Base-by-base conservation (phyloP, 2,797 vertebrate genomes). In the Denticeps clupeoides region DNA sequence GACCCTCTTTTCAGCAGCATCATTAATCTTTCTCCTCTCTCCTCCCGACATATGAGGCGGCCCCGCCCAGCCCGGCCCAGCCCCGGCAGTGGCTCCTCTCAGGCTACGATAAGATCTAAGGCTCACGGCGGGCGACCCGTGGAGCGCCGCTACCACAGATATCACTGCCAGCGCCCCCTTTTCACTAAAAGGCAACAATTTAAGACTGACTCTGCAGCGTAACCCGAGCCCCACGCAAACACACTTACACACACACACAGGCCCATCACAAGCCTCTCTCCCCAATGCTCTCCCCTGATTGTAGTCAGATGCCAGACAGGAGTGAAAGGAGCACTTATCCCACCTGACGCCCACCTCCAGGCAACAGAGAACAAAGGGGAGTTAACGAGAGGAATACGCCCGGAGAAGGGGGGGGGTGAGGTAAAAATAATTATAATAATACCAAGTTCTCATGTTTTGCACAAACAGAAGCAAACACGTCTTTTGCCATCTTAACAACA, bases 11-110 rank as follows among this genome's bases (percentile, higher is more conserved):
- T 67, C 56, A 60, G 56, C 62, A 66, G 64, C 52, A 28, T 45
- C 79, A 78, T 81, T 78, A 78, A 83, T 83, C 80, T 82, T 80
- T 71, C 75, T 79, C 63, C 57, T 62, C 57, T 70, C 71, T 63
- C 68, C 66, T 59, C 68, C 60, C 72, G 80, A 82, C 79, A 82
- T 70, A 58, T 76, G 63, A 80, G 71, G 70, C 63, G 52, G 65
- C 73, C 65, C 53, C 64, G 51, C 64, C 68, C 72, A 69, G 67
- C 50, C 48, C 57, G 48, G 15, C 18, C 52, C 43, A 38, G 35
- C 63, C 69, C 69, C 37, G 29, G 65, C 66, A 47, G 69, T 56
- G 55, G 54, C 57, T 68, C 62, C 63, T 71, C 65, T 62, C 58
- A 49, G 52, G 62, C 57, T 60, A 51, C 22, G 55, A 74, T 73